Conservation (phyloP, 2,113 vertebrate species). For the Neodon shergylaensis region DNA sequence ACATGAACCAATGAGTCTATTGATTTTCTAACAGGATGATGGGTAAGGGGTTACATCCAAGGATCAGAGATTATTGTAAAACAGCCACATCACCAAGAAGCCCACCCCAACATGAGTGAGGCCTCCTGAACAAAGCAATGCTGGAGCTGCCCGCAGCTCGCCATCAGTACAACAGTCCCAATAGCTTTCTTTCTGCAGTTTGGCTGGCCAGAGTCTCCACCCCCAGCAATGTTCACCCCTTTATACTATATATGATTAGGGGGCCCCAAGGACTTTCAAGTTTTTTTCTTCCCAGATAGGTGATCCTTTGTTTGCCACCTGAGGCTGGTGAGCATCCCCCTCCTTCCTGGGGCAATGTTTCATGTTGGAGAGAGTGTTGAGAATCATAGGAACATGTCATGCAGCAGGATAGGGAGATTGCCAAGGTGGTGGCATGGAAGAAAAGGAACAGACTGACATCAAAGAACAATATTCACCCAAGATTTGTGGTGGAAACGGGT, state of each 20-base stretch:
- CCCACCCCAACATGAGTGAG: neutral
- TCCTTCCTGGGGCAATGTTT: neutral
- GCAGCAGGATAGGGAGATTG: neutral
- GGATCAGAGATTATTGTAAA: neutral
- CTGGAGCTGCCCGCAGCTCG: neutral
- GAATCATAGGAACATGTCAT: neutral
- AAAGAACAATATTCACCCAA: neutral
- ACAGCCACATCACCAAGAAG: neutral
- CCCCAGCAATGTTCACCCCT: neutral
- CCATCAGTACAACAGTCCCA: neutral
- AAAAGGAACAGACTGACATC: neutral
- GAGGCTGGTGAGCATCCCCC: neutral
- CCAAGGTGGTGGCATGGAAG: accelerated
- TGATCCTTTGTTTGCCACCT: neutral
- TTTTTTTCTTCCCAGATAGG: neutral
- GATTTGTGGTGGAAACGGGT: accelerated
- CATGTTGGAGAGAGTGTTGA: neutral
- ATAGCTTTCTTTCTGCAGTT: neutral
- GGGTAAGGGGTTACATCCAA: neutral
- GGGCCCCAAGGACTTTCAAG: neutral
- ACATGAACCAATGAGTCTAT: neutral
- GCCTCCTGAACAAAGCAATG: accelerated
- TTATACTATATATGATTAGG: neutral
- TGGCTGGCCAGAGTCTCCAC: neutral
- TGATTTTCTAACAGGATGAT: neutral